These are phyloP conservation scores for Eurypyga helias DNA, from an alignment of 2,113 vertebrate species.

Conservation along the genomic window DNA sequence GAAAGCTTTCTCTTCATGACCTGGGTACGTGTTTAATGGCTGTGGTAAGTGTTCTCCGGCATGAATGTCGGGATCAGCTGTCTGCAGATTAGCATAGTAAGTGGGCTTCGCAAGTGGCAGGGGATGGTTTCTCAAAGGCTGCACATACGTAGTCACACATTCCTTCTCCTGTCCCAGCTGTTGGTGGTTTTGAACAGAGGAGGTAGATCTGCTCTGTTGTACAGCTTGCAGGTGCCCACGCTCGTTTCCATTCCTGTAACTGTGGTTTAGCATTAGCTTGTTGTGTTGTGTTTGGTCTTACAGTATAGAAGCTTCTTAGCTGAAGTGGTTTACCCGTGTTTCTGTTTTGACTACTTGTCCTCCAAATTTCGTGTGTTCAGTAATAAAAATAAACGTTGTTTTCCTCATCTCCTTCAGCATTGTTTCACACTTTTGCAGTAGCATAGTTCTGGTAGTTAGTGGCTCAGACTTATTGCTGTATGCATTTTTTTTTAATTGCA, in stretches of 20 bases:
- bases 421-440: not conserved
- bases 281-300: not conserved
- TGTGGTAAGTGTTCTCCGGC: conserved; percentile 75
- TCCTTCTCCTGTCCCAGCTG: not conserved
- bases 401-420: not conserved
- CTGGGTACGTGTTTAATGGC: conserved; percentile 20
- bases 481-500: not conserved
- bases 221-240: not conserved
- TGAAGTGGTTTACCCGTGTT: not conserved
- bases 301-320: not conserved
- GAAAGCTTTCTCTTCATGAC: conserved; percentile 66
- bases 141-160: fast-evolving
- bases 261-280: not conserved
- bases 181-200: not conserved
- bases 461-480: not conserved
- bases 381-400: not conserved
- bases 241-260: not conserved
- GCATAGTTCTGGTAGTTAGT: not conserved
- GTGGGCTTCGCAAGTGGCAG: not conserved
- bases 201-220: not conserved
- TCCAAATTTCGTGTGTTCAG: not conserved
- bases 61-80: not conserved
- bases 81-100: not conserved
- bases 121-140: not conserved
- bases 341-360: not conserved